A percentile compares a stretch with the other conserved stretches of the same genome.
These are phyloP conservation scores for Aethina tumida DNA, from an alignment of 1,140 invertebrate species.

Conservation along the genomic window DNA sequence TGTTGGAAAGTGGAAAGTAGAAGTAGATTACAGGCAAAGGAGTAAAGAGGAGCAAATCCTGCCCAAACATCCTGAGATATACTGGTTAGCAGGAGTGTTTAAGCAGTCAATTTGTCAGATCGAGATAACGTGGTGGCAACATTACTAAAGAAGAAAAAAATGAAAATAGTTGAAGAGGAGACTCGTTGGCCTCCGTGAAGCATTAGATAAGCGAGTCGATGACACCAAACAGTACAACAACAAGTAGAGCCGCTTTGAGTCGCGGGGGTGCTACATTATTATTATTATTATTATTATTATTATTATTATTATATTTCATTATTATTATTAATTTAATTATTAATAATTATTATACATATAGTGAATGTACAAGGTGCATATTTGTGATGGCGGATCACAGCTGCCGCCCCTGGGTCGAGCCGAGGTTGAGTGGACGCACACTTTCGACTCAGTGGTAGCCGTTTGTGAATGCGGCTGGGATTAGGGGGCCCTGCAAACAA, in stretches of 20 bases:
- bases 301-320: too few relatives aligned
- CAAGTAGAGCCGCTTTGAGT: slow-evolving; percentile 36
- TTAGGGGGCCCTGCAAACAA: slow-evolving; percentile 71
- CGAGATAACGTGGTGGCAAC: slow-evolving; percentile 9
- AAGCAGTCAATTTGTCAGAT: not conserved
- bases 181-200: slow-evolving; percentile 21
- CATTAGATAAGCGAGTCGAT: slow-evolving; percentile 30
- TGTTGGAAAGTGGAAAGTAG: too few relatives aligned
- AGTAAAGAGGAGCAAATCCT: not conserved
- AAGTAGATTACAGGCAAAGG: not conserved
- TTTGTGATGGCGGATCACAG: slow-evolving; percentile 36
- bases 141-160: not conserved
- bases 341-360: slow-evolving; percentile 33
- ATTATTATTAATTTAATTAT: slow-evolving; percentile 24
- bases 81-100: slow-evolving; percentile 9
- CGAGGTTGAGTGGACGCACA: slow-evolving; percentile 23
- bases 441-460: slow-evolving; percentile 71
- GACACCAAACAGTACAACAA: slow-evolving; percentile 39
- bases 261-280: slow-evolving; percentile 35
- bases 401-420: slow-evolving; percentile 30
- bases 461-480: slow-evolving; percentile 89
- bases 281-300: slow-evolving; percentile 18
- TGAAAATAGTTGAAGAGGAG: too few relatives aligned
- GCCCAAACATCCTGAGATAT: not conserved
- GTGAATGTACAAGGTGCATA: slow-evolving; percentile 39